Base-by-base conservation (phyloP, 2,888 invertebrate species). In the Clanis bilineata region DNA sequence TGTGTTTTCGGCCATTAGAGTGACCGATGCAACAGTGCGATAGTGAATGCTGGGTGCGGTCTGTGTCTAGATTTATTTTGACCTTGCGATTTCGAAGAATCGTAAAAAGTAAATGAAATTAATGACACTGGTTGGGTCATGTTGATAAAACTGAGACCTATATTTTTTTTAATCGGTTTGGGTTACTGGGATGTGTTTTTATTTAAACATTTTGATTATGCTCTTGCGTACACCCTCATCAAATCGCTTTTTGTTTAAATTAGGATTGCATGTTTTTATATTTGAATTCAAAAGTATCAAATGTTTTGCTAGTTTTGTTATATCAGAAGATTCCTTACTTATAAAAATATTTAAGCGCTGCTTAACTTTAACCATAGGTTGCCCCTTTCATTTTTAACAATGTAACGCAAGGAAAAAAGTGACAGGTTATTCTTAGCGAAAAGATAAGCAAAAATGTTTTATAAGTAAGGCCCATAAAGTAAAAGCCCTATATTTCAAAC, bases 1-100 rank as follows among this genome's bases (percentile, higher is more conserved):
- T 70, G 68, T 69, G 74, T n/a, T 72, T 80, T 72, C 74, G 72
- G 72, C 75, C 78, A 82, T 86, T 85, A 82, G 71, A 51, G 18
- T 67, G 71, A 70, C 68, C 70, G 73, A 71, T 67, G 74, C n/a
- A n/a, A n/a, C n/a, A n/a, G 76, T 75, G 70, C 67, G 74, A 73
- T 76, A 70, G 67, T 65, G 65, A 72, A 68, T 64, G 63, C 66
- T 74, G 74, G 76, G 77, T 71, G 74, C 69, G 69, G 73, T 65
- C 64, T 67, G 67, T 69, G 62, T 70, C 64, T 62, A 67, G 64
- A 65, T 64, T 64, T 64, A 58, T 57, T 39, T 23, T 66, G 71
- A 57, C 68, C 71, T 73, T 77, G 56, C 15, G 38, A 38, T 39
- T 59, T 59, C 59, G 23, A 5, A 23, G 56, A 59, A 59, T 38